Conservation (phyloP, 2,888 invertebrate species). For the Creontiades dilutus region DNA sequence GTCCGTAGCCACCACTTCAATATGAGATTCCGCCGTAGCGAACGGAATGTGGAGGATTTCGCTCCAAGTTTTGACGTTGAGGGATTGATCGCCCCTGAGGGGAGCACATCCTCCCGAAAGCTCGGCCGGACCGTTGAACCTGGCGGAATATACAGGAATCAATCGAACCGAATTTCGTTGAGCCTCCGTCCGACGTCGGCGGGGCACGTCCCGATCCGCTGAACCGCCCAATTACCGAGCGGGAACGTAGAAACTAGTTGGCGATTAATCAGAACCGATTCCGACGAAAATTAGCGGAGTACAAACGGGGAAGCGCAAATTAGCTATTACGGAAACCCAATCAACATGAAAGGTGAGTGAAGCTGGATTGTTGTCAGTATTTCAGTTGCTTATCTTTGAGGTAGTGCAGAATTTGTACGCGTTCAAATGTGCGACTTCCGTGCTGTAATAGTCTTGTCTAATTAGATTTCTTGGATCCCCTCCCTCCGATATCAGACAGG, state of each 20-base stretch:
- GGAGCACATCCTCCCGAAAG: neutral
- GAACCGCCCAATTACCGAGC: constrained; percentile 2
- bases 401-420: neutral
- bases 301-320: neutral
- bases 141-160: neutral
- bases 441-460: too few species aligned
- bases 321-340: constrained; percentile 1
- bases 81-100: neutral
- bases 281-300: neutral
- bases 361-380: neutral
- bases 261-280: constrained; percentile 2
- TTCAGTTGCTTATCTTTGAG: neutral
- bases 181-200: neutral
- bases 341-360: neutral
- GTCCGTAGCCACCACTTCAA: too few species aligned
- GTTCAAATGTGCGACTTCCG: too few species aligned
- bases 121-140: neutral
- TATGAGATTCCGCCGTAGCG: too few species aligned
- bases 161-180: neutral
- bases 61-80: neutral
- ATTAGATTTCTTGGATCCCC: too few species aligned
- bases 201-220: neutral
- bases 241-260: neutral
- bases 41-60: neutral
- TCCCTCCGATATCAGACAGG: too few species aligned